Evolutionary conservation across 2,797 vertebrate species (phyloP), one percentile per base, ranked within the genome.

Genomic region (Gastrophryne carolinensis): DNA sequence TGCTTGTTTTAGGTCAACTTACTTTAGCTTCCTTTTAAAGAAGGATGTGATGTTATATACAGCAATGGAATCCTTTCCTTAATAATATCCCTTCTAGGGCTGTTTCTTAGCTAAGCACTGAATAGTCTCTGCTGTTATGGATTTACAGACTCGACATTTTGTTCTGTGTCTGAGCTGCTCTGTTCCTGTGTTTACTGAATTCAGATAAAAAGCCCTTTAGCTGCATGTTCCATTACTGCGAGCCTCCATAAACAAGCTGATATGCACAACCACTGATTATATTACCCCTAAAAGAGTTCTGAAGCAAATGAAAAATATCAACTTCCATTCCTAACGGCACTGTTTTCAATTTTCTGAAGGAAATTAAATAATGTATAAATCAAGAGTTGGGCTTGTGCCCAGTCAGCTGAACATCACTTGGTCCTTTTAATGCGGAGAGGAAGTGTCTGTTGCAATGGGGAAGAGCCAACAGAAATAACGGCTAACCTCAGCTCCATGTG

Each of bases 311-410:
- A 87, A 87, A 89, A 91, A 87, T 86, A 90, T 84, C 83, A 86
- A 89, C 83, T 90, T 90, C 87, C 84, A 90, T 86, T 89, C 80
- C 85, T 86, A 77, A 87, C 83, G 86, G 83, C 72, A 84, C 91
- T 91, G 91, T 88, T 91, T 93, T 89, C 86, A 92, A 92, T 93
- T 93, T 90, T 91, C 84, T 83, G 88, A 87, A 94, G 94, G 92
- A 95, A 95, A 95, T 95, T 84, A 95, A 95, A 94, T 93, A 93
- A 94, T 92, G 88, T 91, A 90, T 92, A 93, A 95, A 94, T 94
- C 91, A 93, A 93, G 92, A 79, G 80, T 70, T 84, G 87, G 90
- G 91, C 87, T 17, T 75, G 81, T 86, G 83, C 84, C 87, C 87
- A 81, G 89, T 87, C 91, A 92, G 89, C 91, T 91, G 92, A 92